phyloP scores from a whole-genome alignment of 2,797 vertebrate species.

The Clarias platycephalus region DNA sequence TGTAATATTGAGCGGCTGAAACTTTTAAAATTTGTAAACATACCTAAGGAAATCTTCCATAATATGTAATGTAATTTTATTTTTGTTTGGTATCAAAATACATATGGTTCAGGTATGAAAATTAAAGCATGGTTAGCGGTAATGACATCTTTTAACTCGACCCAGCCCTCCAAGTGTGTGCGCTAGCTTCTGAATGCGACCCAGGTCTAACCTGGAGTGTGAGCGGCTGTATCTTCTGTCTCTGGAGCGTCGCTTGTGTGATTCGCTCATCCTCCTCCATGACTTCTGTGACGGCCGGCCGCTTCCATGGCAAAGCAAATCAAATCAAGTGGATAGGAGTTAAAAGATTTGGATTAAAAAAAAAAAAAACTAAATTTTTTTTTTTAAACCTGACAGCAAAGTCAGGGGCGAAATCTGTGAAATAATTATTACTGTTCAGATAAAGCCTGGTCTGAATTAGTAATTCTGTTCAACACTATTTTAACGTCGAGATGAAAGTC shows the following conservation, averaged over 20 bases:
- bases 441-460: neutral
- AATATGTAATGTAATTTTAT: too few species aligned
- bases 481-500: neutral
- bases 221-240: slow-evolving; percentile 81
- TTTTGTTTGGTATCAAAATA: too few species aligned
- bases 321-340: neutral
- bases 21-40: too few species aligned
- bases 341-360: neutral
- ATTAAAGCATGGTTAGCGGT: too few species aligned
- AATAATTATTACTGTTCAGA: neutral
- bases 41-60: too few species aligned
- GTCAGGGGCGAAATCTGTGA: neutral
- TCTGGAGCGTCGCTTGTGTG: slow-evolving; percentile 82
- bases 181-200: neutral
- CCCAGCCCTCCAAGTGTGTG: neutral
- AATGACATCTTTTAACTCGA: too few species aligned
- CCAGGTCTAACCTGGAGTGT: slow-evolving; percentile 78
- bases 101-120: too few species aligned
- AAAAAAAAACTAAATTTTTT: too few species aligned
- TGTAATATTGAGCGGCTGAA: too few species aligned
- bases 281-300: slow-evolving; percentile 78
- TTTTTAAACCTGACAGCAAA: too few species aligned
- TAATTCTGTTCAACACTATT: neutral
- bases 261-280: slow-evolving; percentile 75
- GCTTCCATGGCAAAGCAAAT: slow-evolving; percentile 54